Evolutionary conservation across 2,888 invertebrate species (phyloP), one percentile per base, ranked within the genome.

Genomic region (Ectemnius cavifrons): DNA sequence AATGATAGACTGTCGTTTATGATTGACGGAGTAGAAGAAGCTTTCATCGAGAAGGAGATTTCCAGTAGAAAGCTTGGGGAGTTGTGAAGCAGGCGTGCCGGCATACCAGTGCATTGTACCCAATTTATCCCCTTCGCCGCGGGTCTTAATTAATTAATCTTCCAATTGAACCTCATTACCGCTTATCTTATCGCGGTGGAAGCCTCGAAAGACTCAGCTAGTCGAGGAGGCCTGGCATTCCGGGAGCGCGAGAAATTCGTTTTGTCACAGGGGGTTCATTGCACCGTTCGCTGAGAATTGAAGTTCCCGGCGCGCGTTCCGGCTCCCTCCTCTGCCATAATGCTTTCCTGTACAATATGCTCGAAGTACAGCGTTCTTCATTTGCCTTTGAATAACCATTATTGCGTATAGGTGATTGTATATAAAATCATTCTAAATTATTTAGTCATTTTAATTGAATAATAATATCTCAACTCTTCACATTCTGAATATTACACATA

Each of bases 121-220:
- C 87, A 88, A 88, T 88, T 87, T 87, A 87, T 83, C 85, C 84
- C 83, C 85, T 85, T 81, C 68, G 28, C 75, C 84, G 82, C 85
- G 85, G 84, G 79, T 81, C 84, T 86, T 86, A 84, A 87, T 88
- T 88, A 87, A 88, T 88, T 88, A 87, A 88, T 86, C 87, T 85
- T 84, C 82, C 87, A 88, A 88, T 88, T 88, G 87, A 84, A 80
- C 81, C 86, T 88, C 79, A 86, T 88, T 87, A 85, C 86, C 78
- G 73, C 77, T 82, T 83, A 82, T 82, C 83, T 83, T 83, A 83
- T 84, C 83, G 83, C 81, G 77, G 67, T 69, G 74, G 79, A 75
- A 81, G 73, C 82, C 69, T 68, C 23, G 73, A 52, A 79, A 80
- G 79, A 71, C 74, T 69, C 63, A 57, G 63, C 69, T 23, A 23